Percentiles rank a stretch among this genome's conserved stretches.
Conservation (phyloP, 2,797 vertebrate genomes). For the Astyanax mexicanus region DNA sequence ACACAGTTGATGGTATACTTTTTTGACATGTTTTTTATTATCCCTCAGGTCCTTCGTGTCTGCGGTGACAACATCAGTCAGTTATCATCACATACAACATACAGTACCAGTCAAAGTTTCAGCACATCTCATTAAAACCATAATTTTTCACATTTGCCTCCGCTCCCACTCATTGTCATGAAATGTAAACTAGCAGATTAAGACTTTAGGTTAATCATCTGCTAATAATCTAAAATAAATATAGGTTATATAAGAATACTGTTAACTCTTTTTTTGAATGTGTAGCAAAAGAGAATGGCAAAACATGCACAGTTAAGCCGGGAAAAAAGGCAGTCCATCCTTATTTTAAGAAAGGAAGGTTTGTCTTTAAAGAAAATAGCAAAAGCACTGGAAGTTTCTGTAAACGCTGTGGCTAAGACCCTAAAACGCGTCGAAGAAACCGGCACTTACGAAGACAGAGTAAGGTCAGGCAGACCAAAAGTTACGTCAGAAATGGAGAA, state of each 20-base stretch:
- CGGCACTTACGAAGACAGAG: slow-evolving; percentile 34
- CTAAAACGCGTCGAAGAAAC: slow-evolving; percentile 39
- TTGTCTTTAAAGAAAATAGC: slow-evolving; percentile 12
- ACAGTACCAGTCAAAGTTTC: slow-evolving; percentile 17
- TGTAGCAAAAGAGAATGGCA: not conserved
- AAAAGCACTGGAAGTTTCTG: slow-evolving; percentile 4
- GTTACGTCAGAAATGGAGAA: slow-evolving; percentile 12
- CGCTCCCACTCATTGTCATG: no score
- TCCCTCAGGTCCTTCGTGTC: not conserved
- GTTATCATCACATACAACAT: not conserved
- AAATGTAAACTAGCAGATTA: no score
- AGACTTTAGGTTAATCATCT: no score
- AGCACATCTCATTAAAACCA: not conserved
- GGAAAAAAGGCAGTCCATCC: not conserved
- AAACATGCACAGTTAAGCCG: slow-evolving; percentile 14
- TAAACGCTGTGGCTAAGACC: slow-evolving; percentile 37
- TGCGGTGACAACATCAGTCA: not conserved
- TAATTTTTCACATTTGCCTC: no score
- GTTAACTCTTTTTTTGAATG: not conserved
- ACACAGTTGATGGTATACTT: no score
- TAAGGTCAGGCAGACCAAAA: slow-evolving; percentile 41
- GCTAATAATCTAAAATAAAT: not conserved
- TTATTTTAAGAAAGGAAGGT: not conserved
- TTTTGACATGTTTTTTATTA: no score
- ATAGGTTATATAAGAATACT: not conserved